Evolutionary conservation across 1,140 invertebrate genomes (phyloP).

Genomic region (Argopecten irradians): DNA sequence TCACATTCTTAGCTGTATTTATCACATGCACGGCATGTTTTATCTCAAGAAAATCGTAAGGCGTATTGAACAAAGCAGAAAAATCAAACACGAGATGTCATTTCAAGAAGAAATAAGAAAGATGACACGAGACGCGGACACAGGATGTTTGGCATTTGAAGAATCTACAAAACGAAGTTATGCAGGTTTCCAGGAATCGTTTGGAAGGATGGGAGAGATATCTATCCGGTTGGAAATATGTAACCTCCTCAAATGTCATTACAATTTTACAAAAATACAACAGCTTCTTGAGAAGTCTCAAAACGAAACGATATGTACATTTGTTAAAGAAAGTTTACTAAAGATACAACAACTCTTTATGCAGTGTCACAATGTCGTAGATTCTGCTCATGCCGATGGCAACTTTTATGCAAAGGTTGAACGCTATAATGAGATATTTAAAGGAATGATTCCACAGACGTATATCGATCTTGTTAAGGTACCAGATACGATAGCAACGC

Average conservation of each 20-base stretch:
- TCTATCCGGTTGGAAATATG: neutral
- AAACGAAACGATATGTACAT: neutral
- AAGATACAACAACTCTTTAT: neutral
- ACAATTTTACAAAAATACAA: neutral
- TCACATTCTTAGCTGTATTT: neutral
- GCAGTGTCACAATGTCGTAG: neutral
- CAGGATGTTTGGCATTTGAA: neutral
- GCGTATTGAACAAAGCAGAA: neutral
- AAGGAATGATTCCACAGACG: neutral
- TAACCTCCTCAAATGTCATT: neutral
- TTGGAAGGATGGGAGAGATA: neutral
- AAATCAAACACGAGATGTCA: neutral
- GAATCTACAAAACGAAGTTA: neutral
- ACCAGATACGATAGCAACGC: neutral
- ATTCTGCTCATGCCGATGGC: neutral
- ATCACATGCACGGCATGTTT: neutral
- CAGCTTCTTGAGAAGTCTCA: neutral
- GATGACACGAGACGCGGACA: neutral
- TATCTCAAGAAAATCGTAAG: neutral
- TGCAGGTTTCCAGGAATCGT: neutral
- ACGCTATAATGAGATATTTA: neutral
- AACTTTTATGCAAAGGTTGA: neutral
- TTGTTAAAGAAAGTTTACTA: neutral
- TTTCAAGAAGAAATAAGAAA: neutral
- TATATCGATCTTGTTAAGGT: neutral